Percentiles rank a stretch among this genome's conserved stretches.
phyloP scores from a whole-genome alignment of 2,113 vertebrate species.

The Mugil cephalus region DNA sequence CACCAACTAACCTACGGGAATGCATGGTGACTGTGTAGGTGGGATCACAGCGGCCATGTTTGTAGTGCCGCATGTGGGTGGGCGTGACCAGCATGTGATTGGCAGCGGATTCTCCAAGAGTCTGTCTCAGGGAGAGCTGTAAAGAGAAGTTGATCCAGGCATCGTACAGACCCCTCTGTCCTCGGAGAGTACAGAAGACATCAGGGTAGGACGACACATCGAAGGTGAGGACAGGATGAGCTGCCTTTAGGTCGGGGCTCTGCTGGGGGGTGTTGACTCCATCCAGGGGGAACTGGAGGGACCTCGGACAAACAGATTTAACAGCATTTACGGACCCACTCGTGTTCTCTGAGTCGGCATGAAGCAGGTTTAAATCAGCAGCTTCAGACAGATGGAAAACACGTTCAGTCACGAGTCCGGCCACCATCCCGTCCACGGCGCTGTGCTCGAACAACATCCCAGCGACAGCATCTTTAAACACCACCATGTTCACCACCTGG shows the following conservation, averaged over 20 bases:
- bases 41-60: constrained; percentile 86
- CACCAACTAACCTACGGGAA: constrained; percentile 74
- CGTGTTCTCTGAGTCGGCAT: constrained; percentile 32
- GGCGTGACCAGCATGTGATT: constrained; percentile 83
- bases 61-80: constrained; percentile 87
- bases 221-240: constrained; percentile 79
- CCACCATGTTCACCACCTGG: constrained; percentile 85
- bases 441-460: constrained; percentile 86
- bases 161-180: constrained; percentile 83
- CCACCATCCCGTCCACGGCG: constrained; percentile 86
- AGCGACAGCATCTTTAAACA: constrained; percentile 82
- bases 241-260: constrained; percentile 41
- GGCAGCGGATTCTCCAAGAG: constrained; percentile 75
- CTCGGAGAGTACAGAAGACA: constrained; percentile 80
- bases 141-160: constrained; percentile 86
- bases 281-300: constrained; percentile 70
- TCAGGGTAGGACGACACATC: constrained; percentile 84
- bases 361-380: constrained; percentile 50
- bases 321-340: constrained; percentile 47
- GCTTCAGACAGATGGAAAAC: constrained; percentile 82
- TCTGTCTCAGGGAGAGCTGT: constrained; percentile 83
- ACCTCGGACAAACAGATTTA: constrained; percentile 31
- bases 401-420: constrained; percentile 77
- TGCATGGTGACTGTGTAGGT: constrained; percentile 81
- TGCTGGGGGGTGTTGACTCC: constrained; percentile 30